A percentile compares a stretch with the other conserved stretches of the same genome.
Evolutionary conservation across 2,888 invertebrate genomes (phyloP).

Genomic region (Sarcophaga rosellei): DNA sequence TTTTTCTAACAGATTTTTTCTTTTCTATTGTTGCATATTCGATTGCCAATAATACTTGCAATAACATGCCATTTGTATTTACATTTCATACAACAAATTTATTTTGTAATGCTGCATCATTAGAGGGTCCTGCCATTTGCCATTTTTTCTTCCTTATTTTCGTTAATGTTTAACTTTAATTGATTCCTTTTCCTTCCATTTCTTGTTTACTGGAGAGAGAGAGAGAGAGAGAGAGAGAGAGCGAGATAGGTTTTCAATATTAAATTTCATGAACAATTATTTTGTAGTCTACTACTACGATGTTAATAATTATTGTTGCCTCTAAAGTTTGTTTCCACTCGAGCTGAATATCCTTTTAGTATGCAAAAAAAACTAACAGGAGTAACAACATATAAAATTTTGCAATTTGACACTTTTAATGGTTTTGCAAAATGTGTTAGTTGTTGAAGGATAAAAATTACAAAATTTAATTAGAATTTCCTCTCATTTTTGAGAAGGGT

Average conservation of each 20-base stretch:
- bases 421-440: constrained; percentile 7
- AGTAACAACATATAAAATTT: constrained; percentile 1
- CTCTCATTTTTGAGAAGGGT: not conserved
- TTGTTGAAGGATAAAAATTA: constrained; percentile 22
- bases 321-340: not conserved
- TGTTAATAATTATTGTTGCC: constrained; percentile 40
- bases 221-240: not conserved
- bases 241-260: constrained; percentile 43
- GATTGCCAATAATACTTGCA: constrained; percentile 42
- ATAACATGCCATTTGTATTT: constrained; percentile 40
- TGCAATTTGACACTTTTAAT: constrained; percentile 61
- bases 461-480: constrained; percentile 39
- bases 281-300: not conserved
- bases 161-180: constrained; percentile 53
- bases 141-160: constrained; percentile 11
- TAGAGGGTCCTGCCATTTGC: constrained; percentile 11
- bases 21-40: constrained; percentile 26
- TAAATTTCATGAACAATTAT: constrained; percentile 58
- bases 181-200: constrained; percentile 3
- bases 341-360: not conserved
- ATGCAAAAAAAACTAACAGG: not conserved
- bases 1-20: constrained; percentile 36
- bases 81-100: constrained; percentile 30
- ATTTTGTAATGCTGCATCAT: constrained; percentile 5
- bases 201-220: not conserved